phyloP scores from a whole-genome alignment of 2,888 invertebrate species.

The Diplazon laetatorius region DNA sequence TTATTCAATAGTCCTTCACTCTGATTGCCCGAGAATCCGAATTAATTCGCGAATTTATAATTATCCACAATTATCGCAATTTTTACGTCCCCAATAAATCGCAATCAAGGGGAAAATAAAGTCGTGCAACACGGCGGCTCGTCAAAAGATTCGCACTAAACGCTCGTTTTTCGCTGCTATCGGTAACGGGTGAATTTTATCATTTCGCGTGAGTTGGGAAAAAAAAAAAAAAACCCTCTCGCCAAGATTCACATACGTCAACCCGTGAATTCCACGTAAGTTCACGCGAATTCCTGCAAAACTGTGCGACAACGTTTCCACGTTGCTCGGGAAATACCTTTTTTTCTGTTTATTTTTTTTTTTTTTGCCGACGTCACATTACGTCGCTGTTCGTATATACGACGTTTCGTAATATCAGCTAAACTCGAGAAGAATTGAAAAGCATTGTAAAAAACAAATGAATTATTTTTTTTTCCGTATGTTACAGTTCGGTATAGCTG shows the following conservation, averaged over 20 bases:
- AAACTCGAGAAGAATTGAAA: constrained; percentile 8
- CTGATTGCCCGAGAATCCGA: no score
- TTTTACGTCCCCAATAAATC: no score
- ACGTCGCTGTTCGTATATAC: background rate
- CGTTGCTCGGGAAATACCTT: constrained; percentile 20
- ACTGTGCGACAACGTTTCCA: constrained; percentile 50
- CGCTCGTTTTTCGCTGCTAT: constrained; percentile 1
- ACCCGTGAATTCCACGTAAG: constrained; percentile 56
- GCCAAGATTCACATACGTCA: constrained; percentile 40
- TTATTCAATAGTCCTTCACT: no score
- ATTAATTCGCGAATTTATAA: no score
- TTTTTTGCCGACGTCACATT: constrained; percentile 9
- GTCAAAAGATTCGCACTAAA: constrained; percentile 40
- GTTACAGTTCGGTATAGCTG: no score
- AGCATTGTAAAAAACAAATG: no score
- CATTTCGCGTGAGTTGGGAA: constrained; percentile 40
- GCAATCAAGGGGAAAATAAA: constrained; percentile 3
- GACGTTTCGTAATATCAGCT: constrained; percentile 29
- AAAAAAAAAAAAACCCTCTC: no score
- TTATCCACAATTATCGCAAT: no score
- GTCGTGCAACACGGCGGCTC: background rate
- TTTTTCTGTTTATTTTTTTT: constrained; percentile 11
- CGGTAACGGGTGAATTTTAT: constrained; percentile 33
- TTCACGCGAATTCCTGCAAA: constrained; percentile 58
- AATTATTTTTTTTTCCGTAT: no score